Conservation (phyloP, 2,888 invertebrate species). For the Hedychridium roseum region DNA sequence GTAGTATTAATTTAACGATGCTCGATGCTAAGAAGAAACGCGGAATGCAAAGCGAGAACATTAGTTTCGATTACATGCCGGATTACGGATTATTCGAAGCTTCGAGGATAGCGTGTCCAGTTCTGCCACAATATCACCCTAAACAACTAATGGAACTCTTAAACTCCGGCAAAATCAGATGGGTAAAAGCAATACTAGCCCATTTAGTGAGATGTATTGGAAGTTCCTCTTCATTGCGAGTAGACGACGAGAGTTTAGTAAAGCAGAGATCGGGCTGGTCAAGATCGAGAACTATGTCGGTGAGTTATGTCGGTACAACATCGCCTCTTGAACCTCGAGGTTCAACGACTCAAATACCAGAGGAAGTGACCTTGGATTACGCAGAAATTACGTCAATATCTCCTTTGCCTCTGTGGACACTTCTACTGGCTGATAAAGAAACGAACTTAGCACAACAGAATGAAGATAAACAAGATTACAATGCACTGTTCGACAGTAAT, state of each 20-base stretch:
- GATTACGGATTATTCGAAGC: constrained; percentile 97
- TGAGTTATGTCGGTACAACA: constrained; percentile 81
- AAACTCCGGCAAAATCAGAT: constrained; percentile 96
- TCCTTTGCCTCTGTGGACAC: constrained; percentile 94
- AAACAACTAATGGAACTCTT: constrained; percentile 98
- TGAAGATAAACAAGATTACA: constrained; percentile 77
- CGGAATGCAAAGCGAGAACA: constrained; percentile 63
- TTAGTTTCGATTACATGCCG: constrained; percentile 82
- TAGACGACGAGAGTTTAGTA: constrained; percentile 64
- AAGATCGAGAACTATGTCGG: constrained; percentile 86
- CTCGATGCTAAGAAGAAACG: constrained; percentile 75
- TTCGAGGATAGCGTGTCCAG: constrained; percentile 95
- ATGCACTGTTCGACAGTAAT: constrained; percentile 87
- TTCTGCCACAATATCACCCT: constrained; percentile 98
- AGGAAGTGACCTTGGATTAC: constrained; percentile 90
- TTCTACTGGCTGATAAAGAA: constrained; percentile 93
- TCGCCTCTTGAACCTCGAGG: constrained; percentile 81
- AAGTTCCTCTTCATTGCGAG: constrained; percentile 64
- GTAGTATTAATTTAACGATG: constrained; percentile 84
- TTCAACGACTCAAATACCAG: constrained; percentile 82
- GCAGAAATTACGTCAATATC: constrained; percentile 98
- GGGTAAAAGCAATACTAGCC: constrained; percentile 97
- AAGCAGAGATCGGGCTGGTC: constrained; percentile 82
- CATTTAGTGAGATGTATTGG: constrained; percentile 87
- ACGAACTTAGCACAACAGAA: constrained; percentile 61